Conservation (phyloP, 2,113 vertebrate species). For the Limanda limanda region DNA sequence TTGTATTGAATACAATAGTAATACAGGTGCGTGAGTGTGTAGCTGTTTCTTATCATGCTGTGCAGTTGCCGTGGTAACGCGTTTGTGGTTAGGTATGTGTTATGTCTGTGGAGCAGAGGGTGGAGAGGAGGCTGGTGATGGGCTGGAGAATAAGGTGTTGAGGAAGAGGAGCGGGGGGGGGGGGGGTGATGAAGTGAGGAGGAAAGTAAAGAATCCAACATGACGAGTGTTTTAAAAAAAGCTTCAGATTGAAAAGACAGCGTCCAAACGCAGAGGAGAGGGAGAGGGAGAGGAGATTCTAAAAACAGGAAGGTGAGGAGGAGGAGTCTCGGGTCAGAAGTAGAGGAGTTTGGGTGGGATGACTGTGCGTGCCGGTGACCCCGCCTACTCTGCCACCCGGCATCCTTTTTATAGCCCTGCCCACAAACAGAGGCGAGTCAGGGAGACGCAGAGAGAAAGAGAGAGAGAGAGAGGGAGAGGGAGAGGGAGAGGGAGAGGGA, state of each 20-base stretch:
- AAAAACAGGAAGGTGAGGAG: neutral
- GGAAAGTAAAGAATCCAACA: neutral
- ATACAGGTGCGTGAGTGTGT: constrained; percentile 28
- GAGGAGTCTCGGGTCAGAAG: neutral
- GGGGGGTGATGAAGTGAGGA: too few species aligned
- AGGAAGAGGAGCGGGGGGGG: neutral
- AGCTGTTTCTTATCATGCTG: constrained; percentile 54
- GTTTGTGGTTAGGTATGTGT: constrained; percentile 50
- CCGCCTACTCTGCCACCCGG: constrained; percentile 28
- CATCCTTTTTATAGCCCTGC: constrained; percentile 45
- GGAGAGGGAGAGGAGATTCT: too few species aligned
- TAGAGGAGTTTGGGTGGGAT: constrained; percentile 9
- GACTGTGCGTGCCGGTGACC: constrained; percentile 5
- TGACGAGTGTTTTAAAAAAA: neutral
- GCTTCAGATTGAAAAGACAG: neutral
- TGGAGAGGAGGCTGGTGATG: neutral
- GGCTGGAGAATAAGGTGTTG: neutral
- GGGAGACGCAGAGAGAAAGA: constrained; percentile 1
- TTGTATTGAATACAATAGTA: too few species aligned
- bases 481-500: neutral
- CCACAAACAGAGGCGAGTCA: constrained; percentile 8
- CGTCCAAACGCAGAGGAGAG: neutral
- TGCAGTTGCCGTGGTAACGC: constrained; percentile 60
- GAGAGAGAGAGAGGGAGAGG: neutral
- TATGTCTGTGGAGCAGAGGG: constrained; percentile 37